A percentile compares a stretch with the other conserved stretches of the same genome.
Evolutionary conservation across 1,140 invertebrate species (phyloP).

Genomic region (Heliconius hewitsoni): DNA sequence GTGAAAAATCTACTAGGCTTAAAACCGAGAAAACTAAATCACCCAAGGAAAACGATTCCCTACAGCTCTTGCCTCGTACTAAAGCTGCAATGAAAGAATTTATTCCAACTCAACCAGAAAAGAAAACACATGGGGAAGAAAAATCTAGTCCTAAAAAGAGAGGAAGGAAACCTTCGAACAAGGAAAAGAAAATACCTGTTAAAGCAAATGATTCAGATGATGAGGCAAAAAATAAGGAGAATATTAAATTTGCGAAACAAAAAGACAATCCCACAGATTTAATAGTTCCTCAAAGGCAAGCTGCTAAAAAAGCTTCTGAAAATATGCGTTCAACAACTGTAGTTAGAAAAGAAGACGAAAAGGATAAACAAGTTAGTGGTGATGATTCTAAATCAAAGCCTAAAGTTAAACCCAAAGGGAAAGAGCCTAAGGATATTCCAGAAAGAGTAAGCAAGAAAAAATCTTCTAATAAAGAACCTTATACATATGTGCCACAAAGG

Average conservation of each 20-base stretch:
- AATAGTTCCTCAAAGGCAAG: constrained; percentile 94
- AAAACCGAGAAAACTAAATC: constrained; percentile 80
- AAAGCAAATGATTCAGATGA: constrained; percentile 75
- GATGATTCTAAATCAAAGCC: constrained; percentile 73
- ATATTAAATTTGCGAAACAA: constrained; percentile 80
- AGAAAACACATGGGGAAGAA: constrained; percentile 63
- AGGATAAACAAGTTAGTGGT: constrained; percentile 64
- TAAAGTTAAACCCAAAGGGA: constrained; percentile 69
- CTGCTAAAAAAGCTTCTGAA: constrained; percentile 94
- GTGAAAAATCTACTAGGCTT: constrained; percentile 60
- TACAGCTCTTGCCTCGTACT: constrained; percentile 86
- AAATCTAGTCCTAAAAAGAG: constrained; percentile 77
- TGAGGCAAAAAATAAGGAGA: constrained; percentile 81
- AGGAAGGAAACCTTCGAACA: constrained; percentile 66
- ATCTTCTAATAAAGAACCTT: constrained; percentile 83
- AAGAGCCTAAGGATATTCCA: constrained; percentile 63
- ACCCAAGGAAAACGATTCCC: constrained; percentile 84
- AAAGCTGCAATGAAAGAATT: constrained; percentile 93
- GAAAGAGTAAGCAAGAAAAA: constrained; percentile 82
- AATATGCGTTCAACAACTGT: constrained; percentile 87
- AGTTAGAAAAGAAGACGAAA: constrained; percentile 71
- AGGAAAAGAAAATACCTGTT: constrained; percentile 64
- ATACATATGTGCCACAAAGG: constrained; percentile 93
- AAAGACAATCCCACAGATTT: constrained; percentile 88
- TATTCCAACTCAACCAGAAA: constrained; percentile 73